Conservation (phyloP, 2,113 vertebrate genomes). For the Micronycteris hirsuta region DNA sequence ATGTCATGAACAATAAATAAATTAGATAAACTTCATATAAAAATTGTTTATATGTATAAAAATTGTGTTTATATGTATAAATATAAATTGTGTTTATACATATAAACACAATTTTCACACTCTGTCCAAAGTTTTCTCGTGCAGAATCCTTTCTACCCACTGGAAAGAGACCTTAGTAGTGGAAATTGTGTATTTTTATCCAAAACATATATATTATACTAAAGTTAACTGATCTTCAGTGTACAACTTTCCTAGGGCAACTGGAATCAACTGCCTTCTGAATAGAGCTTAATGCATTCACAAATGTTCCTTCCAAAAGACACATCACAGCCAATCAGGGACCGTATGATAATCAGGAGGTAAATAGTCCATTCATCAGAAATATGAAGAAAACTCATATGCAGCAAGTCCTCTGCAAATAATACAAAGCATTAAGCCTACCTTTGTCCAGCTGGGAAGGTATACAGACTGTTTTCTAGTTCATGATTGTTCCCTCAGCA, state of each 20-base stretch:
- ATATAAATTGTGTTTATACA: constrained; percentile 57
- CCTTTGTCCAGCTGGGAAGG: constrained; percentile 62
- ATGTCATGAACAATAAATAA: constrained; percentile 66
- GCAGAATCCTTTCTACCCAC: constrained; percentile 62
- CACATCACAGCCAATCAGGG: constrained; percentile 43
- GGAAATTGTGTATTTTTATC: not conserved
- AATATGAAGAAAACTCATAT: constrained; percentile 56
- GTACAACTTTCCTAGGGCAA: not conserved
- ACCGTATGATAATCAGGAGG: not conserved
- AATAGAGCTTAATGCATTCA: constrained; percentile 13
- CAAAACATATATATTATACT: constrained; percentile 5
- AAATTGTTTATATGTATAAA: constrained; percentile 53
- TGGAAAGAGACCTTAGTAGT: not conserved
- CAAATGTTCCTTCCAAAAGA: constrained; percentile 55
- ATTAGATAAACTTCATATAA: constrained; percentile 57
- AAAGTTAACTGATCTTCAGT: not conserved
- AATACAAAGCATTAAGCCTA: not conserved
- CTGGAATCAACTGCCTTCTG: not conserved
- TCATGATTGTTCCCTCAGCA: constrained; percentile 69
- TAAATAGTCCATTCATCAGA: not conserved
- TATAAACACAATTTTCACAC: constrained; percentile 21
- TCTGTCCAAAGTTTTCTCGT: constrained; percentile 54
- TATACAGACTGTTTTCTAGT: constrained; percentile 69
- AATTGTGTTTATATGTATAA: constrained; percentile 57
- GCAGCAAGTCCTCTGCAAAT: not conserved